A percentile compares a stretch with the other conserved stretches of the same genome.
Conservation (phyloP, 2,113 vertebrate species). For the Glaucidium brasilianum region DNA sequence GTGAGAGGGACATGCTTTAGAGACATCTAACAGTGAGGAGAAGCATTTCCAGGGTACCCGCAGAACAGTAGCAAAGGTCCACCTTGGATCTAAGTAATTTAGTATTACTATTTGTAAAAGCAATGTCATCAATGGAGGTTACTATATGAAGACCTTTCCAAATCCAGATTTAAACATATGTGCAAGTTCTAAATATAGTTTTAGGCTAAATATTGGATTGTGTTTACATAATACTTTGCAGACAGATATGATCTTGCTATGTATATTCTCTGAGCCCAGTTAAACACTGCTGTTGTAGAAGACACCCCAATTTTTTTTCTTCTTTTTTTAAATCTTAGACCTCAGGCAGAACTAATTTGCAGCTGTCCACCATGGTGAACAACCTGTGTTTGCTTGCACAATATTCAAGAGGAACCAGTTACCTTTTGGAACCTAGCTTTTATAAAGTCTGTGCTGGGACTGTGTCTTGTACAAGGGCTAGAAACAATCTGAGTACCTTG, state of each 20-base stretch:
- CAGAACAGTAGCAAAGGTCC: background rate
- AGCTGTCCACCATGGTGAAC: background rate
- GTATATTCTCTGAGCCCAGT: background rate
- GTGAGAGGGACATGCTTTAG: background rate
- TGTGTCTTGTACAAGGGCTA: background rate
- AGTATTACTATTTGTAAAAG: background rate
- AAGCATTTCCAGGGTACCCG: background rate
- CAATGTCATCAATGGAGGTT: background rate
- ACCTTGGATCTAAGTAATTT: background rate
- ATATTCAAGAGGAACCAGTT: background rate
- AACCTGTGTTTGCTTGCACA: background rate
- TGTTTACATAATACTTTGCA: background rate
- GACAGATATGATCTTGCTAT: background rate
- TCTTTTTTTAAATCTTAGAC: background rate
- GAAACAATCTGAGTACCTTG: background rate
- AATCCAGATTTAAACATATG: background rate
- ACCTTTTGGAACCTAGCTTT: background rate
- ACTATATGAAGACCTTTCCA: background rate
- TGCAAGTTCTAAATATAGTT: background rate
- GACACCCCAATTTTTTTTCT: background rate
- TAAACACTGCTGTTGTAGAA: background rate
- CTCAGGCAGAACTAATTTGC: background rate
- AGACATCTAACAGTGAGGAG: background rate
- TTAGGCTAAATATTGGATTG: background rate
- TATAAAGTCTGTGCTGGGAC: background rate